Percentiles rank a stretch among this genome's conserved stretches.
These are phyloP conservation scores for Cabera pusaria DNA, from an alignment of 2,888 invertebrate genomes.

Conservation along the genomic window DNA sequence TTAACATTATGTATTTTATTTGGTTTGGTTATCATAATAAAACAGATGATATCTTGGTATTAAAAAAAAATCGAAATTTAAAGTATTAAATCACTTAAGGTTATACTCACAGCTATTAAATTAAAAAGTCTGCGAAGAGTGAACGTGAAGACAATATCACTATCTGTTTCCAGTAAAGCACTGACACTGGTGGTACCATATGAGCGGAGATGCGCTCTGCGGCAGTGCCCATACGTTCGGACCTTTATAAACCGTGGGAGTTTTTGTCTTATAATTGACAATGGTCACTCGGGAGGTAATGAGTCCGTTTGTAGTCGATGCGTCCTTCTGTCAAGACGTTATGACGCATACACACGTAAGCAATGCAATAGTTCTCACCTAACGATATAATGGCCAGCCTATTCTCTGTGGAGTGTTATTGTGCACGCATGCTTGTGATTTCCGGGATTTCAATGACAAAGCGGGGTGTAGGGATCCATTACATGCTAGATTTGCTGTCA, in stretches of 20 bases:
- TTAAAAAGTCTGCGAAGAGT: too few species aligned
- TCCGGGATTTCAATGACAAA: conserved; percentile 28
- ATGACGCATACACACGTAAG: conserved; percentile 62
- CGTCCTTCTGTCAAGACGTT: conserved; percentile 71
- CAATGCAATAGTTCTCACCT: conserved; percentile 61
- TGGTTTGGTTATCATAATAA: too few species aligned
- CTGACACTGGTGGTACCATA: conserved; percentile 53
- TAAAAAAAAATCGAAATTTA: too few species aligned
- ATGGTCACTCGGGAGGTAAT: conserved; percentile 77
- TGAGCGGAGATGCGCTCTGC: conserved; percentile 74
- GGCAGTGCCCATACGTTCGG: conserved; percentile 59
- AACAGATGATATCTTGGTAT: too few species aligned
- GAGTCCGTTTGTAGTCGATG: conserved; percentile 75
- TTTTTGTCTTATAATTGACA: conserved; percentile 79
- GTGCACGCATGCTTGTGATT: conserved; percentile 33
- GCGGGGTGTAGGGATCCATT: conserved; percentile 1
- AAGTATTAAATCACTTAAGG: too few species aligned
- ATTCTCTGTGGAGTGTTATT: conserved; percentile 39
- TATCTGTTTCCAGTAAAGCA: conserved; percentile 45
- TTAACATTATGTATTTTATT: too few species aligned
- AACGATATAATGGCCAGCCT: conserved; percentile 47
- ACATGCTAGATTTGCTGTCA: too few species aligned
- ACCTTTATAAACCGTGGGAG: conserved; percentile 81
- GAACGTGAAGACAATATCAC: conserved; percentile 14
- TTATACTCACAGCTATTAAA: conserved; percentile 22